A percentile compares a stretch with the other conserved stretches of the same genome.
Evolutionary conservation across 2,113 vertebrate genomes (phyloP).

Genomic region (Turdus rufiventris): DNA sequence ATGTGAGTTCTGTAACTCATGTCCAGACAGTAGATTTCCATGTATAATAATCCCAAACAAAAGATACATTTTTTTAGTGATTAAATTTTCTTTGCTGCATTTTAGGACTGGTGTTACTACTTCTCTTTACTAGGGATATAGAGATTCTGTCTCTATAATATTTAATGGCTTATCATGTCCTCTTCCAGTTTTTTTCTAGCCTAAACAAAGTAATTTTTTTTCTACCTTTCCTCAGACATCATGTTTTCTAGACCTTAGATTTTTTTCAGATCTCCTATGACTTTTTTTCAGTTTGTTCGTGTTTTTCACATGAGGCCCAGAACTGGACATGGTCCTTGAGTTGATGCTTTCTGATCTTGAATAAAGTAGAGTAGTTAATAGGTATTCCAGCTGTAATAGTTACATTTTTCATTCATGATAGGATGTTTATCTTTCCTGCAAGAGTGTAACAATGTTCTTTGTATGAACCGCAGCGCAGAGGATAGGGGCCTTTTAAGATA

Average conservation of each 20-base stretch:
- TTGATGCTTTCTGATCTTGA: neutral
- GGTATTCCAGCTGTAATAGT: neutral
- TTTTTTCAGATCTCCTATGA: neutral
- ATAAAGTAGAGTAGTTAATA: neutral
- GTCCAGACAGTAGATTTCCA: neutral
- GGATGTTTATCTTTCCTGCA: constrained; percentile 39
- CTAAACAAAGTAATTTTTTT: neutral
- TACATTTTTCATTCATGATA: constrained; percentile 23
- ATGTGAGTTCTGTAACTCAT: neutral
- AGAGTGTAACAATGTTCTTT: neutral
- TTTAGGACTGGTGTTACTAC: neutral
- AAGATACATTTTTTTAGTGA: neutral
- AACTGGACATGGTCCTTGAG: neutral
- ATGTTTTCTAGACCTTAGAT: neutral
- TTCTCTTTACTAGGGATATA: neutral
- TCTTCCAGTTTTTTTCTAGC: neutral
- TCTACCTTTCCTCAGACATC: neutral
- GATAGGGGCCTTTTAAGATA: neutral
- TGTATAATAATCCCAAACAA: neutral
- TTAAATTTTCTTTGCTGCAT: neutral
- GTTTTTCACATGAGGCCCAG: neutral
- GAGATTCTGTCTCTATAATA: neutral
- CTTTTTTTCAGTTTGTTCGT: neutral
- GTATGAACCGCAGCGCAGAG: neutral
- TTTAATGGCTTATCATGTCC: neutral